Evolutionary conservation across 2,888 invertebrate species (phyloP).

Genomic region (Thecophora atra): DNA sequence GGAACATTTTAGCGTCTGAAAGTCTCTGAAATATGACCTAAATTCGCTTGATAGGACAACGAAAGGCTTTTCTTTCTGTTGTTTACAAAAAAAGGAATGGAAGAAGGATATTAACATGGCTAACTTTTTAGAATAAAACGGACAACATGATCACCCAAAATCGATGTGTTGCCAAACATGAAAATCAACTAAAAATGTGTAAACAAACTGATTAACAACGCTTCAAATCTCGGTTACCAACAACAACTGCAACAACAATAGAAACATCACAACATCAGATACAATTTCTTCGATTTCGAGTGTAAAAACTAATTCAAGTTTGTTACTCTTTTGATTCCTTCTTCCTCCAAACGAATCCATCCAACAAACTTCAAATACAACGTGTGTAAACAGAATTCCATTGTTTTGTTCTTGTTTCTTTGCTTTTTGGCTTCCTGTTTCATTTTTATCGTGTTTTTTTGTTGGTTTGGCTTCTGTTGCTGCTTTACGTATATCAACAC

Average conservation of each 20-base stretch:
- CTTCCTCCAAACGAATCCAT: no score
- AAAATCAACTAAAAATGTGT: conserved; percentile 17
- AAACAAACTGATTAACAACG: no score
- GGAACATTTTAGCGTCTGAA: no score
- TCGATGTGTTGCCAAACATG: conserved; percentile 17
- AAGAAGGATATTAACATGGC: neutral
- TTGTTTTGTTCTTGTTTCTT: neutral
- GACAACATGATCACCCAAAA: neutral
- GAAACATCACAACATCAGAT: neutral
- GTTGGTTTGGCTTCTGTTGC: neutral
- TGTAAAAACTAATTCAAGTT: no score
- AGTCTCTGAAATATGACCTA: no score
- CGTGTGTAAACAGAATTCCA: no score
- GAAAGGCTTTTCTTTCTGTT: no score
- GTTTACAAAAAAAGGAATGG: neutral
- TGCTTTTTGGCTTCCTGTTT: neutral
- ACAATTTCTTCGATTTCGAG: neutral
- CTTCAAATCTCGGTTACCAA: neutral
- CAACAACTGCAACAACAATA: neutral
- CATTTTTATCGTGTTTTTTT: neutral
- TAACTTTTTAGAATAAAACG: neutral
- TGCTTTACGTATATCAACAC: neutral
- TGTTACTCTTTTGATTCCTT: no score
- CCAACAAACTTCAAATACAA: no score
- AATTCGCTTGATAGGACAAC: no score